These are phyloP conservation scores for Cyclargus thomasi DNA, from an alignment of 1,140 invertebrate species.

Conservation along the genomic window DNA sequence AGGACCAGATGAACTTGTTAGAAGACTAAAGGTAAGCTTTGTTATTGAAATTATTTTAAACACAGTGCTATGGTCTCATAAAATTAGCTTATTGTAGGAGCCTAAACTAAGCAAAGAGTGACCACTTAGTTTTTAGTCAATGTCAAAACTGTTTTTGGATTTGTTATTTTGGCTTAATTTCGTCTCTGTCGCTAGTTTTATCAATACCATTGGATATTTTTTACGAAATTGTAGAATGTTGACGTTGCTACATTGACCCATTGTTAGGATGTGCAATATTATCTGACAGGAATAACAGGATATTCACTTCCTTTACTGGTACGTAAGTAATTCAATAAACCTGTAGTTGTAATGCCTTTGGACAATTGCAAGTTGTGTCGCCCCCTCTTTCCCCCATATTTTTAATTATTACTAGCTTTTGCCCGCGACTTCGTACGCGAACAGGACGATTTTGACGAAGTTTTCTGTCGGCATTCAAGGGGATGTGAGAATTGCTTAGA, in stretches of 20 bases:
- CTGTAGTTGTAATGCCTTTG: background rate
- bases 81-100: background rate
- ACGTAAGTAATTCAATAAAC: background rate
- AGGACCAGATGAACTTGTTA: constrained; percentile 94
- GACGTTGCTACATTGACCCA: no score
- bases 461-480: no score
- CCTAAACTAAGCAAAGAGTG: no score
- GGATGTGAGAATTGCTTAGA: no score
- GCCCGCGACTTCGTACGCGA: no score
- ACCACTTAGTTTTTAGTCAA: background rate
- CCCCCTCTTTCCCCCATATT: no score
- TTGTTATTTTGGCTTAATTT: no score
- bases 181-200: no score
- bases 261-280: background rate
- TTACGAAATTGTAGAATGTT: background rate
- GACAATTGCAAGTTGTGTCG: no score
- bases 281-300: background rate
- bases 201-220: background rate
- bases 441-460: no score
- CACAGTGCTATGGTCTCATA: background rate
- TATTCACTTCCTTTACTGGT: constrained; percentile 2
- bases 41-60: background rate
- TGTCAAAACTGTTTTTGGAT: background rate
- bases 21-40: constrained; percentile 90
- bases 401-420: no score